A percentile compares a stretch with the other conserved stretches of the same genome.
phyloP scores from a whole-genome alignment of 2,113 vertebrate genomes.

The Phalacrocorax brasilianus region DNA sequence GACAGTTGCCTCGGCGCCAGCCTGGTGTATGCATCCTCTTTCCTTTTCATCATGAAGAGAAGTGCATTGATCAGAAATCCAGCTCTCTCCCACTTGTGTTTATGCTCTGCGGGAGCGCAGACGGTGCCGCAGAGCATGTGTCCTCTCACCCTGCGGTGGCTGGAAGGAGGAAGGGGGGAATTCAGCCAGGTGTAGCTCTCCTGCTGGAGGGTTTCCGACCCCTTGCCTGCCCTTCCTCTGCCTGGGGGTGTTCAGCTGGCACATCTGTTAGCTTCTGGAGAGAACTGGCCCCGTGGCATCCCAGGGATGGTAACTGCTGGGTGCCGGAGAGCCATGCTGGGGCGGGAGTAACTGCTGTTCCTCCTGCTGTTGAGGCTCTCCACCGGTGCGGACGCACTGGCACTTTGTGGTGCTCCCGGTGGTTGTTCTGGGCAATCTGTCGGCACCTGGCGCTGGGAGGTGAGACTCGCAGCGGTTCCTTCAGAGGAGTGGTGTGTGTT shows the following conservation, averaged over 20 bases:
- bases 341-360: neutral
- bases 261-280: neutral
- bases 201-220: neutral
- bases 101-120: neutral
- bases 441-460: neutral
- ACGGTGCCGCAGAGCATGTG: fast-evolving
- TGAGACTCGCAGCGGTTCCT: neutral
- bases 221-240: neutral
- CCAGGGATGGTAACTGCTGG: neutral
- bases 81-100: neutral
- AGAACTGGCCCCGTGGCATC: neutral
- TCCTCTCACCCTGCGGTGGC: neutral
- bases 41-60: neutral
- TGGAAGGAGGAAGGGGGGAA: neutral
- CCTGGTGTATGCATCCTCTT: neutral
- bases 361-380: neutral
- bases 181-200: neutral
- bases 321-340: neutral
- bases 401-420: neutral
- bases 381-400: neutral
- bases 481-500: neutral
- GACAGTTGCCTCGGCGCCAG: neutral
- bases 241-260: neutral
- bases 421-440: neutral
- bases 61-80: neutral